phyloP scores from a whole-genome alignment of 2,113 vertebrate species.

The Phyllopteryx taeniolatus region DNA sequence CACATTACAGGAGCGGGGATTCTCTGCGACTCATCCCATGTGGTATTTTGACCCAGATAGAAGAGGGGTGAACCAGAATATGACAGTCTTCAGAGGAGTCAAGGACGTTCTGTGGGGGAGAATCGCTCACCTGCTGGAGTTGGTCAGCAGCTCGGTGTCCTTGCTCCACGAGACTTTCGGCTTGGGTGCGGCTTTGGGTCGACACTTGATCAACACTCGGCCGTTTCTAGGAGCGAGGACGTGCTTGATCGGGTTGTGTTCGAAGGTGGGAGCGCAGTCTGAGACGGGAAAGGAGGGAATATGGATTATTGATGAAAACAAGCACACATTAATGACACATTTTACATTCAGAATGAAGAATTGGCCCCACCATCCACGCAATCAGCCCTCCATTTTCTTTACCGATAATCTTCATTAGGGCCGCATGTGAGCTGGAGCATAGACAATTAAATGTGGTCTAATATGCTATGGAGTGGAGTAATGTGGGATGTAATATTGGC shows the following conservation, averaged over 20 bases:
- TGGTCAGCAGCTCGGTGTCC: constrained; percentile 89
- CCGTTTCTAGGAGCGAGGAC: constrained; percentile 86
- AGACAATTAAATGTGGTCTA: too few relatives aligned
- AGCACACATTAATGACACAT: neutral
- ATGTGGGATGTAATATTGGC: too few relatives aligned
- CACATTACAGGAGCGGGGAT: neutral
- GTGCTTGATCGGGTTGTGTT: constrained; percentile 86
- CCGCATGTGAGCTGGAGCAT: too few relatives aligned
- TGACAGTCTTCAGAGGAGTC: constrained; percentile 1
- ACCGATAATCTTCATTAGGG: neutral
- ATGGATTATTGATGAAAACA: constrained; percentile 28
- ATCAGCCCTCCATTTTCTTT: neutral
- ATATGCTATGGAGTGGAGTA: too few relatives aligned
- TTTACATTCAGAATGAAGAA: constrained; percentile 4
- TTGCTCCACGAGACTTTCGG: constrained; percentile 90
- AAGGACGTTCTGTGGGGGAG: neutral
- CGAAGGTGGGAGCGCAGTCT: constrained; percentile 90
- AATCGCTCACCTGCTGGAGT: constrained; percentile 82
- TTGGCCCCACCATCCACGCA: neutral
- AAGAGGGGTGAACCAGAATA: neutral
- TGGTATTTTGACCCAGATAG: constrained; percentile 19
- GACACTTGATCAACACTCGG: constrained; percentile 87
- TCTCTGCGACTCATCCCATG: neutral
- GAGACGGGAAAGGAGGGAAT: constrained; percentile 27
- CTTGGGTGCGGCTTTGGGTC: constrained; percentile 89